Conservation (phyloP, 2,113 vertebrate genomes). For the Lepisosteus osseus region DNA sequence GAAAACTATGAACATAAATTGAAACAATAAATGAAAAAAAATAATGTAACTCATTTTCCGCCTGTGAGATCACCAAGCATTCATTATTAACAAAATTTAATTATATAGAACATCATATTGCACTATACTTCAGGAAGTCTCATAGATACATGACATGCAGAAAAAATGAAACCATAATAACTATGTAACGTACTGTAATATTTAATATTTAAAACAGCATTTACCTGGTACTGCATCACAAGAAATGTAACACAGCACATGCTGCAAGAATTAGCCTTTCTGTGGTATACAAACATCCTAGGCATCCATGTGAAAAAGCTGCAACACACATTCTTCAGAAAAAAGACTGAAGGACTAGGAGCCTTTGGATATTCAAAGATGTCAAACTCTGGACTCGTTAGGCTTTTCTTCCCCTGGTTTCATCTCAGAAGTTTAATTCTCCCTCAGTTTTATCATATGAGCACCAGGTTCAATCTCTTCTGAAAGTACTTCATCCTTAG, state of each 20-base stretch:
- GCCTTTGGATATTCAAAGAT: slow-evolving; percentile 63
- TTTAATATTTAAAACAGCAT: slow-evolving; percentile 43
- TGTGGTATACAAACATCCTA: slow-evolving; percentile 61
- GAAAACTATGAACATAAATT: no score
- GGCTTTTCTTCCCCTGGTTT: slow-evolving; percentile 54
- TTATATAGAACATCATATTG: slow-evolving; percentile 31
- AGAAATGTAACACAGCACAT: slow-evolving; percentile 79
- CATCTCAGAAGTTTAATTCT: slow-evolving; percentile 56
- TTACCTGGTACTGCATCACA: slow-evolving; percentile 95
- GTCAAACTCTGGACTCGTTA: slow-evolving; percentile 51
- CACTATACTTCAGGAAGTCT: slow-evolving; percentile 44
- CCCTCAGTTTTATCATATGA: slow-evolving; percentile 73
- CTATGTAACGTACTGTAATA: neutral
- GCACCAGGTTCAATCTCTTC: slow-evolving; percentile 69
- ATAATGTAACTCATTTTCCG: no score
- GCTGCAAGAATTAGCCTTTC: slow-evolving; percentile 71
- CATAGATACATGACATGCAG: slow-evolving; percentile 31
- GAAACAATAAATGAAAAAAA: no score
- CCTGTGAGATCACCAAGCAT: no score
- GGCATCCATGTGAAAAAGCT: slow-evolving; percentile 53
- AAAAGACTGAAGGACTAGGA: slow-evolving; percentile 53
- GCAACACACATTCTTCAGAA: slow-evolving; percentile 60
- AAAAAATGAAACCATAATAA: slow-evolving; percentile 8
- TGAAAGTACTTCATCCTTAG: slow-evolving; percentile 70
- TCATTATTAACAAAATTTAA: no score